Conservation (phyloP, 2,888 invertebrate genomes). For the Perizoma flavofasciatum region DNA sequence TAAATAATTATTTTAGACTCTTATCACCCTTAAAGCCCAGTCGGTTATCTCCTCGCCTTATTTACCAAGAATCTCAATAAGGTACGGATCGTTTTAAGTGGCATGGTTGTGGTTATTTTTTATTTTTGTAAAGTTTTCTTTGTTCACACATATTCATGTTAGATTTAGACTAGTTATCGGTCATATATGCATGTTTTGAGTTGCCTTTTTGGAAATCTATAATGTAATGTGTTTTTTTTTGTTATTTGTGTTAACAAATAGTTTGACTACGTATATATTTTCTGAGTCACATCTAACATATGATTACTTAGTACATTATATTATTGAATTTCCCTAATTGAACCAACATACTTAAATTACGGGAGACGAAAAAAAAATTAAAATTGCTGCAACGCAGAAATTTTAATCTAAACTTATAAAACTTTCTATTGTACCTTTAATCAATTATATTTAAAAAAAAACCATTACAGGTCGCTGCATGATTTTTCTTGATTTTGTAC, state of each 20-base stretch:
- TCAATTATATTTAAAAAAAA: background rate
- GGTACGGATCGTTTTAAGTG: slow-evolving; percentile 56
- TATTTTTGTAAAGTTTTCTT: slow-evolving; percentile 39
- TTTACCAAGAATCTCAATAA: slow-evolving; percentile 39
- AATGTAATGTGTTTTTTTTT: slow-evolving; percentile 14
- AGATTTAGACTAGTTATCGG: slow-evolving; percentile 42
- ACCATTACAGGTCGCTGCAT: slow-evolving; percentile 17
- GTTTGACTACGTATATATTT: no score
- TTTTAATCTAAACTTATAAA: no score
- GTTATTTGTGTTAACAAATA: background rate
- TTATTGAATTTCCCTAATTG: no score
- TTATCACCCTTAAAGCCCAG: no score
- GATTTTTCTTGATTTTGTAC: slow-evolving; percentile 10
- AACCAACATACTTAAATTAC: no score
- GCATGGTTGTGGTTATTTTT: slow-evolving; percentile 60
- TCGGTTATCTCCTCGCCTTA: slow-evolving; percentile 13
- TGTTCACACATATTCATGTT: slow-evolving; percentile 72
- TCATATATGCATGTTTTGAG: slow-evolving; percentile 40
- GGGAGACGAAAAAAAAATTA: no score
- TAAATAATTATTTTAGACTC: no score
- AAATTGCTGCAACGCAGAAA: no score
- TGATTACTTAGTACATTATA: no score
- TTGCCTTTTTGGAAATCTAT: slow-evolving; percentile 12
- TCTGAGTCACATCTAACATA: no score
- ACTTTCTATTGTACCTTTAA: no score